These are phyloP conservation scores for Eupsilia transversa DNA, from an alignment of 2,888 invertebrate genomes.

Conservation along the genomic window DNA sequence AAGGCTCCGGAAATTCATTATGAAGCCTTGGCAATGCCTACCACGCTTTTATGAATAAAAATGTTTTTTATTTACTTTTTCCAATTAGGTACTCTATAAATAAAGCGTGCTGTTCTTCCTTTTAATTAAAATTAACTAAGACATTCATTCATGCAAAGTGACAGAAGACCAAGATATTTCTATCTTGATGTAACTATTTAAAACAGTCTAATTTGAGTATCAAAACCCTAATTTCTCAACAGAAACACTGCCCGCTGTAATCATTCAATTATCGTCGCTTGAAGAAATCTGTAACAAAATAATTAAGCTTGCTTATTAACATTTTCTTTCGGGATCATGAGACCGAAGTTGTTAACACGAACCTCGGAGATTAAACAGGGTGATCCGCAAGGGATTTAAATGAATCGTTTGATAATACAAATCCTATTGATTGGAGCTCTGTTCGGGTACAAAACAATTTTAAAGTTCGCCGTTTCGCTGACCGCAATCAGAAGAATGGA, in stretches of 20 bases:
- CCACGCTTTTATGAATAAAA: slow-evolving; percentile 5
- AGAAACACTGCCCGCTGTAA: slow-evolving; percentile 22
- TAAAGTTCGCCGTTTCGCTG: slow-evolving; percentile 60
- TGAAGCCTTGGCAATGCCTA: not conserved
- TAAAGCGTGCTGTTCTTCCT: not conserved
- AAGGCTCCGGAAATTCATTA: slow-evolving; percentile 28
- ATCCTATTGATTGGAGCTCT: slow-evolving; percentile 54
- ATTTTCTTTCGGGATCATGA: slow-evolving; percentile 44
- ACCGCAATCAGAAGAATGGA: slow-evolving; percentile 65
- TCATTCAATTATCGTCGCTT: slow-evolving; percentile 48
- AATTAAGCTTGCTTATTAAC: slow-evolving; percentile 54
- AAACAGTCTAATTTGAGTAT: slow-evolving; percentile 14
- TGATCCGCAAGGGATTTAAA: slow-evolving; percentile 42
- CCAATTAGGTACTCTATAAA: not conserved
- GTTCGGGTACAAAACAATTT: slow-evolving; percentile 60
- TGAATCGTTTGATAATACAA: slow-evolving; percentile 57
- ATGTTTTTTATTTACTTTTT: not conserved
- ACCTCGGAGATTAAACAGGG: slow-evolving; percentile 43
- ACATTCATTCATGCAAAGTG: not conserved
- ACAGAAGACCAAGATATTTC: not conserved
- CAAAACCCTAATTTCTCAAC: slow-evolving; percentile 17
- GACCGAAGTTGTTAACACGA: slow-evolving; percentile 51
- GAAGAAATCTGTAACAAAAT: slow-evolving; percentile 58
- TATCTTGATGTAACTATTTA: slow-evolving; percentile 12
- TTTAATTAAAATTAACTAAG: not conserved